Evolutionary conservation across 2,113 vertebrate genomes (phyloP).

Genomic region (Seriola quinqueradiata): DNA sequence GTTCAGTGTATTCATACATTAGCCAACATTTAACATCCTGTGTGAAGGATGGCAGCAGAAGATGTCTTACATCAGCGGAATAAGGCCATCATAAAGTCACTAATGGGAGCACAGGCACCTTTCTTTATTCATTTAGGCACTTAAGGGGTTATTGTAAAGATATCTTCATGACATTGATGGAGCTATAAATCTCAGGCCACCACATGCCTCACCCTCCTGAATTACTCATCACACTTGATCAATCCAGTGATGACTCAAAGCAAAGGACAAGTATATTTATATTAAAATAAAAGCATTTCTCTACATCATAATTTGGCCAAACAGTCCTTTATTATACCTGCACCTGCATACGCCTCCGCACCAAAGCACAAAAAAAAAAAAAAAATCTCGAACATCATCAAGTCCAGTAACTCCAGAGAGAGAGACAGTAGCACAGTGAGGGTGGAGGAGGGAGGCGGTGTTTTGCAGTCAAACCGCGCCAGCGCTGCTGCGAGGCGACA

Average conservation of each 20-base stretch:
- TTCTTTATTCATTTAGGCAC: not conserved
- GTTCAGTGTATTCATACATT: not conserved
- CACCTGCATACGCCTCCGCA: not conserved
- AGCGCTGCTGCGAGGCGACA: constrained; percentile 55
- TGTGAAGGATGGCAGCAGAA: not conserved
- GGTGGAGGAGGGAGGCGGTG: constrained; percentile 72
- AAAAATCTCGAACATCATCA: constrained; percentile 11
- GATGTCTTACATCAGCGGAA: not conserved
- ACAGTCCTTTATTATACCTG: constrained; percentile 15
- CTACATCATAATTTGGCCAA: constrained; percentile 6
- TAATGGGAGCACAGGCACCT: not conserved
- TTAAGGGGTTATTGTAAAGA: not conserved
- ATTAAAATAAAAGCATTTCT: too few species aligned
- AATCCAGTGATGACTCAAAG: constrained; percentile 54
- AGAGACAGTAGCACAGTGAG: constrained; percentile 49
- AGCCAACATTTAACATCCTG: not conserved
- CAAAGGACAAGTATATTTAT: constrained; percentile 26
- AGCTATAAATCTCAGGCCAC: constrained; percentile 12
- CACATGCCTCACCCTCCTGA: constrained; percentile 26
- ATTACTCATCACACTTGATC: constrained; percentile 50
- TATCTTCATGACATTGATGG: constrained; percentile 32
- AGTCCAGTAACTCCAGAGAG: constrained; percentile 55
- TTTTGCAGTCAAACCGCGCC: constrained; percentile 64
- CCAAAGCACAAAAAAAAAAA: not conserved
- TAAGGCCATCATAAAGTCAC: not conserved